These are phyloP conservation scores for Mythimna impura DNA, from an alignment of 2,888 invertebrate species.

Conservation along the genomic window DNA sequence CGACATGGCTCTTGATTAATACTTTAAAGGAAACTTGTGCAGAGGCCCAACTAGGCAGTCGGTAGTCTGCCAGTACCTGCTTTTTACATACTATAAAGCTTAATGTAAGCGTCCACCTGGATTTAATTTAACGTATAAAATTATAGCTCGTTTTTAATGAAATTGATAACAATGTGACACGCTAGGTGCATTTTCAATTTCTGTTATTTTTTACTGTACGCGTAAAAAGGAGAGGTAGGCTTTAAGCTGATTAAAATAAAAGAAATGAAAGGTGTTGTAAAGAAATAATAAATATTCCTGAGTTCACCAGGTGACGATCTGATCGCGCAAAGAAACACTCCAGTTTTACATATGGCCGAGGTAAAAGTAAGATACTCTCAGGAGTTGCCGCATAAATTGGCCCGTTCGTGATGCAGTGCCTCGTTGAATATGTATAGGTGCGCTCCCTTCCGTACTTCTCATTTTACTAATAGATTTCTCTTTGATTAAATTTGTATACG, in stretches of 20 bases:
- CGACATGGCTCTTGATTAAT: slow-evolving; percentile 83
- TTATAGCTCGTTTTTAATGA: slow-evolving; percentile 47
- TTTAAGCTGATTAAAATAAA: slow-evolving; percentile 36
- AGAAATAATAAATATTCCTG: slow-evolving; percentile 70
- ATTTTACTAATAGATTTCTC: slow-evolving; percentile 91
- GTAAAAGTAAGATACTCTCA: slow-evolving; percentile 88
- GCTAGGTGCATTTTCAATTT: slow-evolving; percentile 67
- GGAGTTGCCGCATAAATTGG: slow-evolving; percentile 89
- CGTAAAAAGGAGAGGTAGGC: slow-evolving; percentile 24
- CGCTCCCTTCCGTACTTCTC: slow-evolving; percentile 90
- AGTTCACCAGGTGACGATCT: slow-evolving; percentile 83
- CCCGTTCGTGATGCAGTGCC: slow-evolving; percentile 90
- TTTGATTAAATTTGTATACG: slow-evolving; percentile 91
- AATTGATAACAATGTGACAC: slow-evolving; percentile 64
- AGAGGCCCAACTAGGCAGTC: slow-evolving; percentile 73
- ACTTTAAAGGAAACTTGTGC: slow-evolving; percentile 86
- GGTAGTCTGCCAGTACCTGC: slow-evolving; percentile 56
- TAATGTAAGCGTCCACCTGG: slow-evolving; percentile 62
- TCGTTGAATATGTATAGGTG: slow-evolving; percentile 90
- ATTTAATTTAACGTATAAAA: slow-evolving; percentile 60
- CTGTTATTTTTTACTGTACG: slow-evolving; percentile 25
- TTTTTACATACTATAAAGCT: slow-evolving; percentile 56
- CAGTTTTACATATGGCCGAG: slow-evolving; percentile 88
- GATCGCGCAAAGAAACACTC: slow-evolving; percentile 86
- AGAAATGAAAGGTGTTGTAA: slow-evolving; percentile 44